Evolutionary conservation across 2,888 invertebrate genomes (phyloP).

Genomic region (Agapostemon virescens): DNA sequence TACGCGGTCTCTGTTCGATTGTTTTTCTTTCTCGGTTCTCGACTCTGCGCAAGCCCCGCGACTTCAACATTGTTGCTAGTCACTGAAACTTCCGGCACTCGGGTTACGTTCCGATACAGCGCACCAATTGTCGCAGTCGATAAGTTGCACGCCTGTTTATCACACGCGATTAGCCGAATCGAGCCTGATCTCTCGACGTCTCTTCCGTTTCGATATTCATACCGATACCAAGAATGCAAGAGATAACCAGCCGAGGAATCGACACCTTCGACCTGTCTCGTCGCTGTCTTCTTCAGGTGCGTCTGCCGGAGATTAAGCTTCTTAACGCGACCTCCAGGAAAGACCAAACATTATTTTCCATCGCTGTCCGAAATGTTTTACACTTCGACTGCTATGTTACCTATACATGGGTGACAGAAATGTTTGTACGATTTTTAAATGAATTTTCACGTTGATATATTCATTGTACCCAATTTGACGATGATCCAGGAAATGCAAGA

Average conservation of each 20-base stretch:
- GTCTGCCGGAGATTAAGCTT: background rate
- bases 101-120: slow-evolving; percentile 55
- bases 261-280: background rate
- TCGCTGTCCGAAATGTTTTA: background rate
- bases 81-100: slow-evolving; percentile 59
- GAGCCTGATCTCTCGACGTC: background rate
- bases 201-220: slow-evolving; percentile 25
- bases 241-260: slow-evolving; percentile 29
- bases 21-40: slow-evolving; percentile 1
- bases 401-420: too few species aligned
- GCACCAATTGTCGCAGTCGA: slow-evolving; percentile 34
- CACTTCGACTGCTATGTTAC: too few species aligned
- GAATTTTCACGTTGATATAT: too few species aligned
- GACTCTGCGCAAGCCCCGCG: background rate
- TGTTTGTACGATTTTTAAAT: too few species aligned
- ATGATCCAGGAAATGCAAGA: too few species aligned
- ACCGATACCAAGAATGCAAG: slow-evolving; percentile 31
- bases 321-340: background rate
- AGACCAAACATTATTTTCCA: background rate
- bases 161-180: slow-evolving; percentile 35
- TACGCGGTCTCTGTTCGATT: background rate
- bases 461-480: too few species aligned
- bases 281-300: background rate
- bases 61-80: slow-evolving; percentile 46
- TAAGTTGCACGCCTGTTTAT: slow-evolving; percentile 35